These are phyloP conservation scores for Drosophila prolongata DNA, from an alignment of 2,888 invertebrate genomes.

Conservation along the genomic window DNA sequence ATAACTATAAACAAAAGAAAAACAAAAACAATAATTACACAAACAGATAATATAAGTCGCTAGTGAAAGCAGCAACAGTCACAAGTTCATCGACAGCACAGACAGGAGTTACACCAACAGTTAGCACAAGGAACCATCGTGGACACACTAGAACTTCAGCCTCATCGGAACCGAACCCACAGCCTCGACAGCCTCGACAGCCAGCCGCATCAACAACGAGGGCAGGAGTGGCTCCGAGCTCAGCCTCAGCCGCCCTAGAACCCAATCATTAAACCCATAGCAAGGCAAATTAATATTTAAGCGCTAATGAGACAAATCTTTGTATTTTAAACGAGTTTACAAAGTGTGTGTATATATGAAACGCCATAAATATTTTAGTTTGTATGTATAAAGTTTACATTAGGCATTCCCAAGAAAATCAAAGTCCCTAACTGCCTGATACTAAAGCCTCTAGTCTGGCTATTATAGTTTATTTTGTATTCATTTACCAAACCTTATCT, in stretches of 20 bases:
- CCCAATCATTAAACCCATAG: constrained; percentile 14
- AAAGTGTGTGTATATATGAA: constrained; percentile 63
- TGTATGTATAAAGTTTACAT: constrained; percentile 58
- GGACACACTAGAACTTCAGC: constrained; percentile 11
- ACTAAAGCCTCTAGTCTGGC: constrained; percentile 17
- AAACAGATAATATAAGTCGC: constrained; percentile 68
- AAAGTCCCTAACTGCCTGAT: constrained; percentile 18
- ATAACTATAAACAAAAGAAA: constrained; percentile 72
- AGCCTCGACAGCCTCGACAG: constrained; percentile 3
- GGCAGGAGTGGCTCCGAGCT: not conserved
- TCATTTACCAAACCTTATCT: constrained; percentile 3
- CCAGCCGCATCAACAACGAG: constrained; percentile 6
- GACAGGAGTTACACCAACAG: constrained; percentile 22
- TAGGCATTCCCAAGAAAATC: constrained; percentile 65
- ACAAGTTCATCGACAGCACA: constrained; percentile 47
- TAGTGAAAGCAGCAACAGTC: constrained; percentile 47
- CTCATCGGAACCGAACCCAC: constrained; percentile 5
- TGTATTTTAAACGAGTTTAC: constrained; percentile 55
- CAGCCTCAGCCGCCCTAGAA: not conserved
- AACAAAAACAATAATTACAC: constrained; percentile 77
- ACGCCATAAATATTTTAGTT: constrained; percentile 70
- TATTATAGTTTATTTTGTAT: constrained; percentile 12
- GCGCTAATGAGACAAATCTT: constrained; percentile 56
- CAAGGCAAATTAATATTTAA: constrained; percentile 59
- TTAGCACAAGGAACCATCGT: constrained; percentile 18